Conservation (phyloP, 2,888 invertebrate species). For the Diarsia brunnea region DNA sequence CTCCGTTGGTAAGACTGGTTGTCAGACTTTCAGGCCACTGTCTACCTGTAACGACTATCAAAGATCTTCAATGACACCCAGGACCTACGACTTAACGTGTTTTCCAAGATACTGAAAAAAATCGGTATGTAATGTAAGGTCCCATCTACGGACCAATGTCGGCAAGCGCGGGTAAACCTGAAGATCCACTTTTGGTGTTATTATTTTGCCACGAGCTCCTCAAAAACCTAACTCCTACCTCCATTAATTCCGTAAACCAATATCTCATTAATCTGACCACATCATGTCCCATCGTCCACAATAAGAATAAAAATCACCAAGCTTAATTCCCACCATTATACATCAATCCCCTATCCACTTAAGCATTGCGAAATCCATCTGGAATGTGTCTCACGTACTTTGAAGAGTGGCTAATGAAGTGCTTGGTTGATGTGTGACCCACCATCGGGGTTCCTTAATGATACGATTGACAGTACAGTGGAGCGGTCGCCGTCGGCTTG, state of each 20-base stretch:
- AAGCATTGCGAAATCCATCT: slow-evolving; percentile 80
- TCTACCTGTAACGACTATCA: too few species aligned
- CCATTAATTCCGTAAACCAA: slow-evolving; percentile 33
- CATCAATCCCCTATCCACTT: slow-evolving; percentile 85
- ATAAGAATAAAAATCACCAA: slow-evolving; percentile 68
- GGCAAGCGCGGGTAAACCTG: too few species aligned
- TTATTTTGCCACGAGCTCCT: too few species aligned
- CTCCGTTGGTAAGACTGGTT: too few species aligned
- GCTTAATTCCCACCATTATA: slow-evolving; percentile 84
- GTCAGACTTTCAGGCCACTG: too few species aligned
- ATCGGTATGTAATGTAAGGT: too few species aligned
- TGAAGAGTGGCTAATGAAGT: slow-evolving; percentile 87
- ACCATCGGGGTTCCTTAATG: slow-evolving; percentile 82
- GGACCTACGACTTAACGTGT: too few species aligned
- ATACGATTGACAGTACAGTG: slow-evolving; percentile 89
- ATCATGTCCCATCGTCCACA: slow-evolving; percentile 59
- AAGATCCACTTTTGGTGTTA: too few species aligned
- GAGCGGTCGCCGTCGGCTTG: slow-evolving; percentile 79
- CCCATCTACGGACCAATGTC: too few species aligned
- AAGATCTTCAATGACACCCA: too few species aligned
- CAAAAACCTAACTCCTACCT: not conserved
- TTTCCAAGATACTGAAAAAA: too few species aligned
- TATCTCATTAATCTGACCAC: slow-evolving; percentile 66
- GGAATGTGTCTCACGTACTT: slow-evolving; percentile 85
- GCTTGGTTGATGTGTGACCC: slow-evolving; percentile 87